Evolutionary conservation across 2,797 vertebrate genomes (phyloP), one percentile per base, ranked within the genome.

Genomic region (Ataeniobius toweri): DNA sequence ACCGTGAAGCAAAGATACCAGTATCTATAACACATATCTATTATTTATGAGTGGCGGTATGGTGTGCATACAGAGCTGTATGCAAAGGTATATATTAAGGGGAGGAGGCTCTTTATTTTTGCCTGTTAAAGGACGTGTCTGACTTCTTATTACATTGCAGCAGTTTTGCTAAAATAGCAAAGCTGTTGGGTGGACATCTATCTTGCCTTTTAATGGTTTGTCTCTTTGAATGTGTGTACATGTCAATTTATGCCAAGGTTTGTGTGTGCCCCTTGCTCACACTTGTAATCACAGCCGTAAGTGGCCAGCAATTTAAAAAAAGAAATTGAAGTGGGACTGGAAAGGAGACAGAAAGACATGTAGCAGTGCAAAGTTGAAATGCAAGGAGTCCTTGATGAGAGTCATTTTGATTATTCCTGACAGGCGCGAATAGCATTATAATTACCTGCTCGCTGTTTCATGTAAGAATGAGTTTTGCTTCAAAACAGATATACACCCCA

Each of bases 11-110:
- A 63, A 65, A 75, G 83, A 88, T 86, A 83, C 79, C 31, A 58
- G 75, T 83, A 89, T 91, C 86, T 63, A 83, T 87, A 91, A 84
- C 80, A 78, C 39, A 10, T 58, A 89, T 93, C 86, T 81, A 81
- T 92, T 92, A 93, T 94, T 90, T 84, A 94, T 91, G 84, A 89
- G 84, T 0, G 2, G 28, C 73, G 68, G 68, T 48, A 65, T 51
- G 70, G 39, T 78, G 67, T 69, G 24, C 77, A 80, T 58, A 50
- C 31, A 18, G 73, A n/a, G 16, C 86, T 81, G 61, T 84, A 89
- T 90, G 91, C 84, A 90, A 89, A 92, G 89, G 83, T 87, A 76
- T 84, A 89, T 87, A 90, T 91, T 85, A 85, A 84, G 71, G 56
- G 73, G 76, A 81, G 78, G 73, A 69, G 26, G 79, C 81, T 88